Base-by-base conservation (phyloP, 2,888 invertebrate genomes). In the Tetragnatha montana region DNA sequence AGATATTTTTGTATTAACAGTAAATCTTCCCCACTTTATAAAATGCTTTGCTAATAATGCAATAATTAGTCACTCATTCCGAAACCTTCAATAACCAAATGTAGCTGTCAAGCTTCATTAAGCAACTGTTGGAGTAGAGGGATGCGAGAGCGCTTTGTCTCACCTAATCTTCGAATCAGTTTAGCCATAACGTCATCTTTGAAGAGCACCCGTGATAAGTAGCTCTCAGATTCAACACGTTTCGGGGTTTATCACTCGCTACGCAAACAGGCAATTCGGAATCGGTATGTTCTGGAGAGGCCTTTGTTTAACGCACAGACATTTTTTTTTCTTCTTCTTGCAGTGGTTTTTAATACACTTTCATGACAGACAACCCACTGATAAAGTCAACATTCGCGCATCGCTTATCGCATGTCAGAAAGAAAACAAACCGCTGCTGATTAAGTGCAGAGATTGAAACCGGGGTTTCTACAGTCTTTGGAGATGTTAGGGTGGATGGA, bases 201-300 rank as follows among this genome's bases (percentile, higher is more conserved):
- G 51, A 82, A 82, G 21, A 81, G 51, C 51, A 22, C 35, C n/a
- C 17, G 70, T 50, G 87, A 87, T 87, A 87, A 87, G 81, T 81
- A 87, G 81, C 87, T n/a, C 74, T 87, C 75, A 17, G 50, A 81
- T 81, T 68, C 69, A 49, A 60, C 75, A 87, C 85, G 60, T 80
- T 81, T 74, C 50, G 19, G 50, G 49, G 75, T 87, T 87, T 87
- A 87, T 87, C 87, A 51, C 68, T 70, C 49, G n/a, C 69, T 87
- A 50, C 49, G 81, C 75, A 87, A 87, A 87, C 68, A 81, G 35
- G 22, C 51, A 85, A 78, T 79, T 17, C 71, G 17, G 78, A 17
- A 78, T 79, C 75, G 81, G 74, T 74, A 81, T 69, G 78, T 74
- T 81, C 49, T 75, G 68, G 49, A 87, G 75, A 81, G 81, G 19